Percentiles rank a stretch among this genome's conserved stretches.
phyloP scores from a whole-genome alignment of 2,888 invertebrate genomes.

The Chymomyza caudatula region DNA sequence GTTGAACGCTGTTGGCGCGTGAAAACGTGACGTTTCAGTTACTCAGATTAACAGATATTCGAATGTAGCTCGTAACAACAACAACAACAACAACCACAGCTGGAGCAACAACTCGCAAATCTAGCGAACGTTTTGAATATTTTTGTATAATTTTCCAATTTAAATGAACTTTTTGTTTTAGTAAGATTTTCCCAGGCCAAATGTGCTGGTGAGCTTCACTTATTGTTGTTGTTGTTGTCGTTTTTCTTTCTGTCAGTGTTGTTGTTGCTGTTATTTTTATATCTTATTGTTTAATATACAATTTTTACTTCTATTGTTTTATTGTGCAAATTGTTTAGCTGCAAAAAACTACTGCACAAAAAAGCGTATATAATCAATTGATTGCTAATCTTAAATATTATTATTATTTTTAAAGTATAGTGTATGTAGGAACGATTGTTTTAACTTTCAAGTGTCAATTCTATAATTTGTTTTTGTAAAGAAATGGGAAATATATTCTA shows the following conservation, averaged over 20 bases:
- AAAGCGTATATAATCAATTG: neutral
- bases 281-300: constrained; percentile 53
- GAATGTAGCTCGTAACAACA: constrained; percentile 54
- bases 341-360: neutral
- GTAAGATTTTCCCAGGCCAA: constrained; percentile 71
- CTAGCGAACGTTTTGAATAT: constrained; percentile 65
- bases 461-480: too few species aligned
- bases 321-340: constrained; percentile 27
- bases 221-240: too few species aligned
- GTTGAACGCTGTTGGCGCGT: constrained; percentile 61
- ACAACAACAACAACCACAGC: constrained; percentile 24
- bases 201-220: too few species aligned
- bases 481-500: too few species aligned
- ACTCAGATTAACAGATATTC: constrained; percentile 67
- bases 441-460: too few species aligned
- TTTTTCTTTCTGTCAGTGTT: neutral
- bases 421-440: too few species aligned
- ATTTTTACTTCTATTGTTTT: constrained; percentile 47
- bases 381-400: too few species aligned
- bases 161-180: constrained; percentile 69
- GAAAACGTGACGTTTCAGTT: constrained; percentile 76
- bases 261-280: constrained; percentile 23
- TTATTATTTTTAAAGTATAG: too few species aligned
- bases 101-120: constrained; percentile 6
- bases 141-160: constrained; percentile 77